These are phyloP conservation scores for Ips typographus DNA, from an alignment of 1,140 invertebrate species.

Conservation along the genomic window DNA sequence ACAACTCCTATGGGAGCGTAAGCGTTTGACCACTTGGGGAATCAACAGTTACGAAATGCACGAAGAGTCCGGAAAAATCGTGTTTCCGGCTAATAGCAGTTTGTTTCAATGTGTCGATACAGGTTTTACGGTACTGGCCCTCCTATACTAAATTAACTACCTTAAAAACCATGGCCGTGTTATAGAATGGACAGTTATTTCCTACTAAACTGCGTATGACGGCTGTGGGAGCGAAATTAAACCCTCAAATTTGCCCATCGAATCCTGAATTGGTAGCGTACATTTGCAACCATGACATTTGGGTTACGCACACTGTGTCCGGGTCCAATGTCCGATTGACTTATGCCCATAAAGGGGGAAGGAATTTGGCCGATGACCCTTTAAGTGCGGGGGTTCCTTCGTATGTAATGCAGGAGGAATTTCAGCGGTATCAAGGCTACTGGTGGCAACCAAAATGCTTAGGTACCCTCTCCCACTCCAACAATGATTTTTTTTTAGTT, in stretches of 20 bases:
- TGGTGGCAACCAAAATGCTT: slow-evolving; percentile 91
- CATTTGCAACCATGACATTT: slow-evolving; percentile 88
- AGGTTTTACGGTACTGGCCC: slow-evolving; percentile 62
- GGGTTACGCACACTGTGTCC: slow-evolving; percentile 78
- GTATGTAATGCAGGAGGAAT: slow-evolving; percentile 98
- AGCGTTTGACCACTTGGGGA: slow-evolving; percentile 86
- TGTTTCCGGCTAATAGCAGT: slow-evolving; percentile 87
- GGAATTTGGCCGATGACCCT: slow-evolving; percentile 77
- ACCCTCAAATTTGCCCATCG: slow-evolving; percentile 89
- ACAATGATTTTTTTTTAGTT: slow-evolving; percentile 2
- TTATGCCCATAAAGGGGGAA: slow-evolving; percentile 75
- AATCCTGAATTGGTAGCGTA: slow-evolving; percentile 86
- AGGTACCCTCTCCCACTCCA: slow-evolving; percentile 51
- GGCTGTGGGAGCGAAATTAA: slow-evolving; percentile 72
- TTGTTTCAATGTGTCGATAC: slow-evolving; percentile 79
- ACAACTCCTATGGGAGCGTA: slow-evolving; percentile 86
- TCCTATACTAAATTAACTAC: slow-evolving; percentile 1
- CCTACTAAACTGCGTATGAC: slow-evolving; percentile 71
- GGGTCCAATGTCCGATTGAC: slow-evolving; percentile 75
- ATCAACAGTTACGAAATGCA: slow-evolving; percentile 93
- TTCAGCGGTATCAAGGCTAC: slow-evolving; percentile 91
- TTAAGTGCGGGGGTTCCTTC: slow-evolving; percentile 89
- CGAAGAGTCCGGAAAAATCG: slow-evolving; percentile 74
- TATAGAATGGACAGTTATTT: slow-evolving; percentile 67
- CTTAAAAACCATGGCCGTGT: slow-evolving; percentile 18